phyloP scores from a whole-genome alignment of 2,797 vertebrate genomes.

The Malurus leucopterus region DNA sequence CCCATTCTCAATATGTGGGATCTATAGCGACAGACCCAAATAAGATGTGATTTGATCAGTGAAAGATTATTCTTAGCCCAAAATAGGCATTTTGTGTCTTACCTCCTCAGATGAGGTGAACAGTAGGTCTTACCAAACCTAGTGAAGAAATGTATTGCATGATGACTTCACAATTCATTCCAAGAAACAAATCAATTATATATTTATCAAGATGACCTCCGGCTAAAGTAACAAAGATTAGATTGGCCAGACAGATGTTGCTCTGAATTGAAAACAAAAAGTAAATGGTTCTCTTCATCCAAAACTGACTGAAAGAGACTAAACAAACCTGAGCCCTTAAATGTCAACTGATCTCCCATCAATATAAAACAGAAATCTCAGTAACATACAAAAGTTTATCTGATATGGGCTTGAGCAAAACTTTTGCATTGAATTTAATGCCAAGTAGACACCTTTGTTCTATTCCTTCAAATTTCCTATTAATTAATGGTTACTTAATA shows the following conservation, averaged over 20 bases:
- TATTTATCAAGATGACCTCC: neutral
- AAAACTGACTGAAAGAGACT: neutral
- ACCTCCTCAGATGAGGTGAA: neutral
- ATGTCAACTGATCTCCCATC: neutral
- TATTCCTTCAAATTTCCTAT: neutral
- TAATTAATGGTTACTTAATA: neutral
- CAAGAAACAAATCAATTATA: neutral
- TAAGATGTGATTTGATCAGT: neutral
- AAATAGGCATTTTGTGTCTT: neutral
- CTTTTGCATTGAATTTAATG: neutral
- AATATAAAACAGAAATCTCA: neutral
- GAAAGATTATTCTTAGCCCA: neutral
- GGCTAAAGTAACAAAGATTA: neutral
- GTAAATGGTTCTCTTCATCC: neutral
- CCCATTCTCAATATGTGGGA: neutral
- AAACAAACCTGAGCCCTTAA: neutral
- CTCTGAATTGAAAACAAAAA: neutral
- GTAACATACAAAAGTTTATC: neutral
- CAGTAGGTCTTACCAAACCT: neutral
- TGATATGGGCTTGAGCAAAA: neutral
- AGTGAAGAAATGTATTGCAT: neutral
- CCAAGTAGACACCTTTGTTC: neutral
- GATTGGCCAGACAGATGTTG: neutral
- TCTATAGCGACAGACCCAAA: neutral
- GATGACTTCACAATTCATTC: neutral